A percentile compares a stretch with the other conserved stretches of the same genome.
phyloP scores from a whole-genome alignment of 92 coral and sea anemone genomes.

The Bergia sp. region DNA sequence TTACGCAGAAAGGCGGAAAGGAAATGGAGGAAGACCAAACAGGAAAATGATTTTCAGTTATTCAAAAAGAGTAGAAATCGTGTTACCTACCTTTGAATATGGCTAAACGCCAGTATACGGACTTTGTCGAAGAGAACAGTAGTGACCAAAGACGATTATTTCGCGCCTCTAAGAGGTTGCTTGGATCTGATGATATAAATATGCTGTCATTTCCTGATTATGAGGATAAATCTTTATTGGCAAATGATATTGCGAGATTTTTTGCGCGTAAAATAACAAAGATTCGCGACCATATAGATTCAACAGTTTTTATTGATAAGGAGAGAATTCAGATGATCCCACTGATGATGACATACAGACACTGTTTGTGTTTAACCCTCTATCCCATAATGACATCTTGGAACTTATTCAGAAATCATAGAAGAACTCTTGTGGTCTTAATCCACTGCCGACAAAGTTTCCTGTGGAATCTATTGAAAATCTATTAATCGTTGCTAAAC shows the following conservation, averaged over 20 bases:
- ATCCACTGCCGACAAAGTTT: slow-evolving; percentile 40
- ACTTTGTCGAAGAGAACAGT: too few relatives aligned
- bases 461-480: slow-evolving; percentile 12
- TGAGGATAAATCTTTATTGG: background rate
- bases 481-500: slow-evolving; percentile 6
- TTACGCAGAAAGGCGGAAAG: too few relatives aligned
- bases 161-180: slow-evolving; percentile 27
- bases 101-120: slow-evolving; percentile 46
- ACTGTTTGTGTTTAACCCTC: slow-evolving; percentile 21
- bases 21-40: too few relatives aligned
- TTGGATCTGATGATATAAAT: background rate
- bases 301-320: slow-evolving; percentile 6
- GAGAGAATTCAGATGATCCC: slow-evolving; percentile 16
- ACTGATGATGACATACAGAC: background rate
- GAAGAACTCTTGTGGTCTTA: slow-evolving; percentile 29
- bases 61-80: too few relatives aligned
- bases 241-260: background rate
- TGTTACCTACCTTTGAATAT: background rate
- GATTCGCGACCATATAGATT: slow-evolving; percentile 4
- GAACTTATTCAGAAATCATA: slow-evolving; percentile 28
- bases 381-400: slow-evolving; percentile 10
- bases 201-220: background rate
- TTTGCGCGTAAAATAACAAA: slow-evolving; percentile 1
- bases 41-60: too few relatives aligned
- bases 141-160: slow-evolving; percentile 8